phyloP scores from a whole-genome alignment of 2,888 invertebrate genomes.

The Temnothorax unifasciatus region DNA sequence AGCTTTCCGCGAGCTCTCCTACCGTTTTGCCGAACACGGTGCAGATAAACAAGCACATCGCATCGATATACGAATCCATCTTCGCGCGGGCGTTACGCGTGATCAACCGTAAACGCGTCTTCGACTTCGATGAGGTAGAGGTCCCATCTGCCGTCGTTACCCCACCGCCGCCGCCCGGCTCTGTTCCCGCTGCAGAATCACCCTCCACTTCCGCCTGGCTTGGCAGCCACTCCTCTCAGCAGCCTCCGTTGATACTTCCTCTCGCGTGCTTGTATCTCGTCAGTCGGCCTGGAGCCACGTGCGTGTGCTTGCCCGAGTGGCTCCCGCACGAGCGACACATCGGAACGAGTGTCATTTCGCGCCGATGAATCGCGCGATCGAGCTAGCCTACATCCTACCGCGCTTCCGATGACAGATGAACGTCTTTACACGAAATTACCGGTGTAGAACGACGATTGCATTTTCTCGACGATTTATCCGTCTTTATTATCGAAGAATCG shows the following conservation, averaged over 20 bases:
- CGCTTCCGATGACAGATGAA: conserved; percentile 28
- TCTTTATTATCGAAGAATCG: not conserved
- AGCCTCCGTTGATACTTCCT: conserved; percentile 81
- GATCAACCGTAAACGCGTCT: conserved; percentile 24
- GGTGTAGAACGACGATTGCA: not conserved
- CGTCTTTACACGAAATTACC: not conserved
- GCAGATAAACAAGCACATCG: not conserved
- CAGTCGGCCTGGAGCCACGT: conserved; percentile 83
- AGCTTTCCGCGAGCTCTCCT: not conserved
- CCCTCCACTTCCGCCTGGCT: conserved; percentile 81
- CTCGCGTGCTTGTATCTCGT: conserved; percentile 80
- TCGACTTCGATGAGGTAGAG: conserved; percentile 20
- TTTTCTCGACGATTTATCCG: not conserved
- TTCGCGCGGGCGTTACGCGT: not conserved
- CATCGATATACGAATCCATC: conserved; percentile 9
- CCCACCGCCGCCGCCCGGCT: conserved; percentile 63
- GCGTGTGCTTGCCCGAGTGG: conserved; percentile 81
- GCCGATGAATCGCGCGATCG: conserved; percentile 6
- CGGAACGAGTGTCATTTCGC: conserved; percentile 22
- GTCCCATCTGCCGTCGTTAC: conserved; percentile 49
- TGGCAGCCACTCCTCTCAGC: conserved; percentile 77
- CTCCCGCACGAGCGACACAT: conserved; percentile 60
- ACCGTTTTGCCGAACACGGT: conserved; percentile 7
- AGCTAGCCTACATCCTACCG: not conserved
- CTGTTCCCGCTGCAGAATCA: conserved; percentile 71